Evolutionary conservation across 2,113 vertebrate genomes (phyloP).

Genomic region (Saccopteryx leptura): DNA sequence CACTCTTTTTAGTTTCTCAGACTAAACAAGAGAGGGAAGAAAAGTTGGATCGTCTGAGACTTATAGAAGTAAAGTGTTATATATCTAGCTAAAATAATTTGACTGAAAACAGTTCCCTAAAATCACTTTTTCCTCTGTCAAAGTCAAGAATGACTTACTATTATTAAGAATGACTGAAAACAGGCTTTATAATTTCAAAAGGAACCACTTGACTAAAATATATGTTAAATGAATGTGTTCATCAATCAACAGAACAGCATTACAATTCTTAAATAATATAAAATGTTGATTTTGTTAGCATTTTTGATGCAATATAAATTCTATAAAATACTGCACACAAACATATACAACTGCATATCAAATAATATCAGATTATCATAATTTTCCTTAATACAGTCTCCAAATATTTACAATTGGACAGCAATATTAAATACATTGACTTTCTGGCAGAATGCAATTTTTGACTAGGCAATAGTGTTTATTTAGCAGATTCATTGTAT

Average conservation of each 20-base stretch:
- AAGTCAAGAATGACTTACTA: constrained; percentile 64
- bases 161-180: constrained; percentile 59
- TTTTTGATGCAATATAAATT: constrained; percentile 67
- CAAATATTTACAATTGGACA: constrained; percentile 6
- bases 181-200: constrained; percentile 62
- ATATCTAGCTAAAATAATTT: constrained; percentile 55
- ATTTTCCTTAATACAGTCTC: constrained; percentile 37
- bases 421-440: constrained; percentile 32
- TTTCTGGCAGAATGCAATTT: constrained; percentile 61
- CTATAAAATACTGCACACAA: constrained; percentile 38
- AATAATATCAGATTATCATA: constrained; percentile 54
- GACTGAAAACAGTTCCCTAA: constrained; percentile 43
- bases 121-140: constrained; percentile 58
- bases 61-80: constrained; percentile 17
- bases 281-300: constrained; percentile 77
- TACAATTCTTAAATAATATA: constrained; percentile 33
- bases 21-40: not conserved
- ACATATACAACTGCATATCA: constrained; percentile 63
- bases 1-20: not conserved
- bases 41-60: not conserved
- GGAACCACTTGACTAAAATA: constrained; percentile 4
- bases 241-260: constrained; percentile 62
- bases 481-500: constrained; percentile 25
- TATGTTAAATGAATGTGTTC: constrained; percentile 62
- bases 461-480: constrained; percentile 55